A percentile compares a stretch with the other conserved stretches of the same genome.
phyloP scores from a whole-genome alignment of 1,140 invertebrate genomes.

The Drosophila ironensis region DNA sequence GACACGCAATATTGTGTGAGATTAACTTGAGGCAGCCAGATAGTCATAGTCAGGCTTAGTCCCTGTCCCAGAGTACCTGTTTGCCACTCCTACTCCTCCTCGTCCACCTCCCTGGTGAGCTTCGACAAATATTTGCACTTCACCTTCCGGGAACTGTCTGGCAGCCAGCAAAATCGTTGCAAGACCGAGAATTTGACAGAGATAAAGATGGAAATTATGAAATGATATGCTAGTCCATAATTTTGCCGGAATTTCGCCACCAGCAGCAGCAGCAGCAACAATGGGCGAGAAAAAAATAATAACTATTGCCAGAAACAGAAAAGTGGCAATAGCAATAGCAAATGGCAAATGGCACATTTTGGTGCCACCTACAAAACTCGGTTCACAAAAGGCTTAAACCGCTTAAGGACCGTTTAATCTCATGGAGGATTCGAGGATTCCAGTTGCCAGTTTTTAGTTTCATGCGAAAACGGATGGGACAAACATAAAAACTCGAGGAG shows the following conservation, averaged over 20 bases:
- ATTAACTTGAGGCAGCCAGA: conserved; percentile 42
- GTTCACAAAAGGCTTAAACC: conserved; percentile 72
- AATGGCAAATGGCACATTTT: conserved; percentile 57
- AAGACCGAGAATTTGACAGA: not conserved
- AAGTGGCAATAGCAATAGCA: conserved; percentile 17
- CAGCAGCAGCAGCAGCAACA: no score
- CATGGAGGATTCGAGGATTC: conserved; percentile 35
- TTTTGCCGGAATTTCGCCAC: conserved; percentile 1
- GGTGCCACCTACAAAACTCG: conserved; percentile 69
- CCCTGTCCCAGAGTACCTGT: not conserved
- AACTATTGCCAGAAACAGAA: no score
- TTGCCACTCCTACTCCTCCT: not conserved
- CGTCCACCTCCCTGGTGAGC: not conserved
- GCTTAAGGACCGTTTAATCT: conserved; percentile 74
- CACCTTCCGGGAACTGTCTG: conserved; percentile 29
- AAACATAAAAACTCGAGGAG: not conserved
- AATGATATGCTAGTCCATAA: conserved; percentile 30
- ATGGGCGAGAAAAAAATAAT: no score
- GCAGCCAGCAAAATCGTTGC: not conserved
- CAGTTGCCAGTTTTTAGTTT: conserved; percentile 58
- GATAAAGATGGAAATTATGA: conserved; percentile 36
- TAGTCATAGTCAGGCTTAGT: conserved; percentile 27
- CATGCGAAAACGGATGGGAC: conserved; percentile 47
- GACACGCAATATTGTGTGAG: conserved; percentile 39
- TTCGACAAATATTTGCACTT: conserved; percentile 54